Base-by-base conservation (phyloP, 1,140 invertebrate species). In the Asobara japonica region DNA sequence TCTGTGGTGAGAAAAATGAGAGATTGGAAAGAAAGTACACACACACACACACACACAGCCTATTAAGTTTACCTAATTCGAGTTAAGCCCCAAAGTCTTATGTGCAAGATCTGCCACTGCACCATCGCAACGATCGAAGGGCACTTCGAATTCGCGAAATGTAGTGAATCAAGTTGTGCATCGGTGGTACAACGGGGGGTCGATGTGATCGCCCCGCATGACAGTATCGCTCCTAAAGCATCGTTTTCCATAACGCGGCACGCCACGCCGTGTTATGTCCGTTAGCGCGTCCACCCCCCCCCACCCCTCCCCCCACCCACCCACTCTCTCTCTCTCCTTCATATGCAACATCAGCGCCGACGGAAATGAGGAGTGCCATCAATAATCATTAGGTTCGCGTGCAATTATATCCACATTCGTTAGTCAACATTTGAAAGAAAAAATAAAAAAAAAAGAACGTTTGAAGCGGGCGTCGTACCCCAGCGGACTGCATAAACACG, bases 381-480 rank as follows among this genome's bases (percentile, higher is more conserved):
- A 81, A 87, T 85, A 84, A 86, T 75, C 82, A 85, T 86, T 86
- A 84, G 79, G 77, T 77, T 81, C 76, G 75, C 75, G 79, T 77
- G 81, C 80, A 85, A 84, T 87, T 87, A 85, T 83, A 85, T 80
- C 65, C 76, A 77, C 82, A 82, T 84, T 82, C 79, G 79, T 82
- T 80, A 82, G 75, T 73, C 75, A 69, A 76, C 71, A 72, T 65
- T 72, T 45, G 60, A 66, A 36, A 65, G 51, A 27, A 65, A 33
- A 60, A 60, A 7, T 18, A 69, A 69, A 8, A 33, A 48, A 8
- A 60, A 31, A 48, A n/a, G 22, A 27, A 33, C 7, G 36, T 8
- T 25, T 56, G 33, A 65, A 69, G 65, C 41, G 29, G 7, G 0
- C 18, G 48, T 56, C 20, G 10, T 33, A 16, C 22, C 18, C 7